Conservation (phyloP, 23 tunicate genomes). For the Trididemnum nubilum region DNA sequence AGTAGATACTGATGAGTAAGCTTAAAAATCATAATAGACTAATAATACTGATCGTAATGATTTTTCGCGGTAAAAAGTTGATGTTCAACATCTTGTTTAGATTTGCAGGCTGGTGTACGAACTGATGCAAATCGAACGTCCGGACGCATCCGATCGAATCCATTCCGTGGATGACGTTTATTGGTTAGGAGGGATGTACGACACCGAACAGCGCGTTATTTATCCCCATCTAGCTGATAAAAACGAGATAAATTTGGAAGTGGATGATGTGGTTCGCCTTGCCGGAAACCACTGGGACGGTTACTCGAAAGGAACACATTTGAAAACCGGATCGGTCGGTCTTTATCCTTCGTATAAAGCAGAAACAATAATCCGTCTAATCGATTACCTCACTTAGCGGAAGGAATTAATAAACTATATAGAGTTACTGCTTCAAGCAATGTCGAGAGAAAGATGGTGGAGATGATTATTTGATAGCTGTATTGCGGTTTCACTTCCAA, state of each 20-base stretch:
- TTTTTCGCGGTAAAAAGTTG: too few species aligned
- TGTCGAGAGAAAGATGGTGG: too few species aligned
- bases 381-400: constrained; percentile 70
- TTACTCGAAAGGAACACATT: constrained; percentile 61
- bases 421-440: too few species aligned
- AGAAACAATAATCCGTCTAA: constrained; percentile 20
- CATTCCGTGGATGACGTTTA: constrained; percentile 87
- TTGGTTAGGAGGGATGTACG: constrained; percentile 74
- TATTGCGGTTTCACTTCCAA: too few species aligned
- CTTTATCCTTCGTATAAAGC: constrained; percentile 89
- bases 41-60: too few species aligned
- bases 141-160: constrained; percentile 57
- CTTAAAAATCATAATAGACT: too few species aligned
- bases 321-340: constrained; percentile 45
- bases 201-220: constrained; percentile 54
- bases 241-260: constrained; percentile 41
- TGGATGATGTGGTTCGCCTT: constrained; percentile 62
- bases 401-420: too few species aligned
- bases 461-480: too few species aligned
- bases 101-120: constrained; percentile 83
- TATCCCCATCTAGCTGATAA: constrained; percentile 29
- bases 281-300: constrained; percentile 97
- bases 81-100: constrained; percentile 47
- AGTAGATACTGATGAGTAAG: too few species aligned
- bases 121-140: constrained; percentile 76